Percentiles rank a stretch among this genome's conserved stretches.
Conservation (phyloP, 2,797 vertebrate species). For the Apogon talboti region DNA sequence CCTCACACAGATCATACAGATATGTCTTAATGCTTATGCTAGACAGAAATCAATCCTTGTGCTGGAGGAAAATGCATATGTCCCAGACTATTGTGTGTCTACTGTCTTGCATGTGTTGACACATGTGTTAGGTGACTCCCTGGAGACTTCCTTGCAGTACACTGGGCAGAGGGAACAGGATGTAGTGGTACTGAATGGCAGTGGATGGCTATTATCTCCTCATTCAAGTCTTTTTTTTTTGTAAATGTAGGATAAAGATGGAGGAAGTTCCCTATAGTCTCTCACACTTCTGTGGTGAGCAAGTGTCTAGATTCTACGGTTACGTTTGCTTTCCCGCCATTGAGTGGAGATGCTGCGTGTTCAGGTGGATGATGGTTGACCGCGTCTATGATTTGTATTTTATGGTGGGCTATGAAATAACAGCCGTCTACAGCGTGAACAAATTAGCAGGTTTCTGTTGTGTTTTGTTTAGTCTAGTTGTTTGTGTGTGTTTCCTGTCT, state of each 20-base stretch:
- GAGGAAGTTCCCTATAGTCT: slow-evolving; percentile 22
- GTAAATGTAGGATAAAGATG: slow-evolving; percentile 14
- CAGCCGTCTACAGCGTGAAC: slow-evolving; percentile 13
- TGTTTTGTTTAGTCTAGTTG: slow-evolving; percentile 44
- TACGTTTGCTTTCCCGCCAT: slow-evolving; percentile 24
- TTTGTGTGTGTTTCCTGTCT: slow-evolving; percentile 56
- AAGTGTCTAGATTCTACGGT: slow-evolving; percentile 13
- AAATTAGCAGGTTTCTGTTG: slow-evolving; percentile 53
- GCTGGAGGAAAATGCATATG: not conserved
- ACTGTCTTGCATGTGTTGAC: not conserved
- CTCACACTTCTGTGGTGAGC: not conserved
- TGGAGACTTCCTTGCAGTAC: slow-evolving; percentile 23
- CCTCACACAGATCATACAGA: slow-evolving; percentile 55
- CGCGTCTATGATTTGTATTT: slow-evolving; percentile 50
- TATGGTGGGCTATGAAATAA: slow-evolving; percentile 37
- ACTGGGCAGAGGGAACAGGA: slow-evolving; percentile 41
- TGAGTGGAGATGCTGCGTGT: slow-evolving; percentile 32
- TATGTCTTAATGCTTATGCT: slow-evolving; percentile 17
- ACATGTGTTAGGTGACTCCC: slow-evolving; percentile 24
- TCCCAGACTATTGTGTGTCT: slow-evolving; percentile 3
- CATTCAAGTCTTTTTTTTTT: slow-evolving; percentile 15
- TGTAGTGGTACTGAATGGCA: slow-evolving; percentile 24
- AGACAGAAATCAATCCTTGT: slow-evolving; percentile 2
- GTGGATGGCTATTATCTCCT: slow-evolving; percentile 17
- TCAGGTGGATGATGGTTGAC: slow-evolving; percentile 54